Percentiles rank a stretch among this genome's conserved stretches.
phyloP scores from a whole-genome alignment of 2,113 vertebrate species.

The Podiceps cristatus region DNA sequence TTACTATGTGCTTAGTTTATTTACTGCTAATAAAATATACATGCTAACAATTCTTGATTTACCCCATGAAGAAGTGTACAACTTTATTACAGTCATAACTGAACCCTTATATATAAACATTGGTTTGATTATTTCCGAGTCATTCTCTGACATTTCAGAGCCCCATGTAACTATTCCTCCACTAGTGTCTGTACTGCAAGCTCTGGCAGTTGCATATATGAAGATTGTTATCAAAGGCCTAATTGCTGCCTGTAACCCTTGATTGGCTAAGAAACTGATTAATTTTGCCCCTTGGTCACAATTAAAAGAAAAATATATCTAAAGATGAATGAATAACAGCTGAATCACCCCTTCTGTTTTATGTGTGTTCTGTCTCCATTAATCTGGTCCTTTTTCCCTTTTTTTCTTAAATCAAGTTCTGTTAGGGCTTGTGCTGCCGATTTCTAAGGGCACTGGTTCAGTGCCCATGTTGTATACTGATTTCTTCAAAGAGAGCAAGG shows the following conservation, averaged over 20 bases:
- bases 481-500: neutral
- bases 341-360: slow-evolving; percentile 2
- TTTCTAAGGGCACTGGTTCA: neutral
- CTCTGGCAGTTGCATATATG: neutral
- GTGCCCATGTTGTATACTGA: neutral
- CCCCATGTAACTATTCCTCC: neutral
- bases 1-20: slow-evolving; percentile 45
- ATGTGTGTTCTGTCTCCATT: neutral
- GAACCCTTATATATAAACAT: slow-evolving; percentile 4
- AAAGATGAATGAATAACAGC: neutral
- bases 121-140: slow-evolving; percentile 16
- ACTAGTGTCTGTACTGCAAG: neutral
- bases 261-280: slow-evolving; percentile 12
- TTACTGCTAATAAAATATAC: slow-evolving; percentile 55
- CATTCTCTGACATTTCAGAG: neutral
- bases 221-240: neutral
- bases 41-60: slow-evolving; percentile 53
- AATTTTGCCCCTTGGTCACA: slow-evolving; percentile 9
- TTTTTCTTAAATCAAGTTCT: neutral
- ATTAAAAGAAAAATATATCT: slow-evolving; percentile 29
- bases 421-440: neutral
- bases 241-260: neutral
- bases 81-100: slow-evolving; percentile 12
- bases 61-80: slow-evolving; percentile 4
- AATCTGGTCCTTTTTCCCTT: neutral